These are phyloP conservation scores for Leptoclinus maculatus DNA, from an alignment of 2,797 vertebrate species.

Conservation along the genomic window DNA sequence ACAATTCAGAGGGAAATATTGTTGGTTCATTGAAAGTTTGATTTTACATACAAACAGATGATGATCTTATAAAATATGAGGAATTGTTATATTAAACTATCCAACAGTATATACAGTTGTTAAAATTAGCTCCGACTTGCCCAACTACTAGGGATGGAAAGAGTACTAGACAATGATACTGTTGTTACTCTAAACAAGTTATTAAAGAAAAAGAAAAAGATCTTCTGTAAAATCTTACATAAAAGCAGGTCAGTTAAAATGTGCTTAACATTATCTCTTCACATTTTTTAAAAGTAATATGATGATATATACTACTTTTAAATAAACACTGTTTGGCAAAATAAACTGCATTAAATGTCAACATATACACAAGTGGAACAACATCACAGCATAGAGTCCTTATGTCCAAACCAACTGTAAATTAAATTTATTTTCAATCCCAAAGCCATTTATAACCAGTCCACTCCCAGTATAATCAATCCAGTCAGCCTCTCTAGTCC, in stretches of 20 bases:
- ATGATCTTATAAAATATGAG: background rate
- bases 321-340: background rate
- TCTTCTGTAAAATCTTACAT: no score
- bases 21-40: background rate
- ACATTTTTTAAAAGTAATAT: background rate
- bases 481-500: background rate
- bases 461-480: background rate
- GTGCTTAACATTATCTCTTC: no score
- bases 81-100: background rate
- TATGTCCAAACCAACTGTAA: background rate
- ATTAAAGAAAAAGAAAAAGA: no score
- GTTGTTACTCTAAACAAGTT: no score
- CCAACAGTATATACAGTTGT: background rate
- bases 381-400: background rate
- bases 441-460: background rate
- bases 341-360: background rate
- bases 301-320: background rate
- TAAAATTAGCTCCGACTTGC: background rate
- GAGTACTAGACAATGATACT: background rate
- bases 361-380: background rate
- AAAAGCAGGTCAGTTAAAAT: no score
- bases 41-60: background rate
- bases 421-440: background rate
- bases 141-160: background rate
- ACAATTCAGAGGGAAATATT: background rate